Evolutionary conservation across 2,888 invertebrate genomes (phyloP), one percentile per base, ranked within the genome.

Genomic region (Holacanthella duospinosa): DNA sequence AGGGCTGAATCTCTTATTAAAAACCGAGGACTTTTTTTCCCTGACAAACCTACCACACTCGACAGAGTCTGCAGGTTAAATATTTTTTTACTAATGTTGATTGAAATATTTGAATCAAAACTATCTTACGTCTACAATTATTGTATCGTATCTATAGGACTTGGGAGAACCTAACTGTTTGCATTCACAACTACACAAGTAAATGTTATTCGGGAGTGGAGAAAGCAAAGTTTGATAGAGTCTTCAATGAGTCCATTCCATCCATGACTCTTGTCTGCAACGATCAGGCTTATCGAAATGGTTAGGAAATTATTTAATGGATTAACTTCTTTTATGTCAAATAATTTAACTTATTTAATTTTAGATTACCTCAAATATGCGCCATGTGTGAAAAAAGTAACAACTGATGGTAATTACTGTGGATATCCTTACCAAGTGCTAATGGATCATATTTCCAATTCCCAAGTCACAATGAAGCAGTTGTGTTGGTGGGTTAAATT

Each of bases 351-450:
- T 43, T 54, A 25, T 48, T 58, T 29, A 16, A 21, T 21, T 43
- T 25, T 55, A 72, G 72, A 71, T 56, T 72, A 72, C 65, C 67
- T 72, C 63, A 66, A 63, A 29, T 67, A 68, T 61, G 71, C 72
- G 26, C 72, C 72, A 53, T 72, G 72, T 64, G 69, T 72, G 62
- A 71, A 71, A 63, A 67, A 68, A 63, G 68, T 72, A 55, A 64
- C 70, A 29, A 72, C 69, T n/a, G 68, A 72, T 61, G 64, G 65
- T 24, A 66, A 62, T 25, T 67, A 69, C 59, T 72, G 72, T 61
- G 72, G 72, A 16, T 68, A 68, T 43, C 72, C 71, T 60, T 72
- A 72, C 61, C 64, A 68, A 58, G 68, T 70, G 59, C 62, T 72
- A 29, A 71, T 72, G 59, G 71, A 71, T 59, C 65, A 68, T 48